phyloP scores from a whole-genome alignment of 2,113 vertebrate species.

The Rhizomys pruinosus region DNA sequence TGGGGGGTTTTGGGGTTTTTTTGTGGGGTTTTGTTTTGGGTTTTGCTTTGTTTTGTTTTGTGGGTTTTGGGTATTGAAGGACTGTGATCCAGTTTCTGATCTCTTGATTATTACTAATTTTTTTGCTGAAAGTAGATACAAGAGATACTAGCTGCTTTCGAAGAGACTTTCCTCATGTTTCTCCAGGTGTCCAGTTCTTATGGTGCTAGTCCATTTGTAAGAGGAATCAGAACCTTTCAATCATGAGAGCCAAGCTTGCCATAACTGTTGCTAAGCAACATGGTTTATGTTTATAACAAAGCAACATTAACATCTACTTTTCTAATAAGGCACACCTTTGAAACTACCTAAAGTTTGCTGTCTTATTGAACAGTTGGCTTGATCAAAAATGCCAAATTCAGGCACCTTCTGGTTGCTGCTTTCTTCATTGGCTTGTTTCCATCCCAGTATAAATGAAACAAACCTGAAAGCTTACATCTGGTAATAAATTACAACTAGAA shows the following conservation, averaged over 20 bases:
- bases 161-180: conserved; percentile 87
- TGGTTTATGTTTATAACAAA: conserved; percentile 58
- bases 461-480: conserved; percentile 21
- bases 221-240: conserved; percentile 77
- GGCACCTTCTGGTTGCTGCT: conserved; percentile 70
- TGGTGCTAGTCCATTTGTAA: conserved; percentile 83
- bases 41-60: not conserved
- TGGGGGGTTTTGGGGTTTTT: not conserved
- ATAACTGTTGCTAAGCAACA: conserved; percentile 76
- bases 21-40: not conserved
- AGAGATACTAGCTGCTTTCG: conserved; percentile 88
- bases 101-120: conserved; percentile 87
- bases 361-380: conserved; percentile 61
- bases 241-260: conserved; percentile 73
- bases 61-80: conserved; percentile 75
- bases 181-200: conserved; percentile 86
- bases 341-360: conserved; percentile 71
- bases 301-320: conserved; percentile 63
- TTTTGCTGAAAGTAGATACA: conserved; percentile 86
- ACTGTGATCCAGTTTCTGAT: conserved; percentile 90
- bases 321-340: conserved; percentile 64
- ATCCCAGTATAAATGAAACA: conserved; percentile 62
- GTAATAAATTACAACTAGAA: conserved; percentile 60
- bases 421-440: conserved; percentile 72
- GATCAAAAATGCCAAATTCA: conserved; percentile 68